Evolutionary conservation across 53 echinoderm and acorn worm genomes (phyloP), one percentile per base, ranked within the genome.

Genomic region (Echinarachnius parma): DNA sequence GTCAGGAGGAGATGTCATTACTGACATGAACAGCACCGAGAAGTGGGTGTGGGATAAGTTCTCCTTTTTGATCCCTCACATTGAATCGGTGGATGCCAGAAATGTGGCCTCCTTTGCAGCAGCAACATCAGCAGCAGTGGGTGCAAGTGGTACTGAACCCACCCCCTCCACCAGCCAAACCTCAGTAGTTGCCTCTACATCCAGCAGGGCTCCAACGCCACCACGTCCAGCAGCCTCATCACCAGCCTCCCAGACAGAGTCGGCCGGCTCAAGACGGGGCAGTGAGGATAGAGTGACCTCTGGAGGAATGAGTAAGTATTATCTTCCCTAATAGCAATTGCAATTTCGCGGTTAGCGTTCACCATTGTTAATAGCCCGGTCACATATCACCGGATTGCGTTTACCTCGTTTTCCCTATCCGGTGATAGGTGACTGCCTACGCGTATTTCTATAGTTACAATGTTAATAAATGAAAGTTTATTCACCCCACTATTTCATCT

Each of bases 41-140:
- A 61, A 32, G 78, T 62, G 53, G 64, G 62, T 77, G 50, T 77
- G 62, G 50, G 78, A 77, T 47, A 75, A 75, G 59, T 75, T 75
- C 60, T 75, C 75, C 5, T 77, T 77, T 59, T 29, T 77, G 45
- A 77, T 46, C 44, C 32, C 44, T 42, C 78, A 77, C 63, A 60
- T 77, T 16, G 50, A 77, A 28, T 32, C 63, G 25, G 62, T 63
- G 52, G 62, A 77, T 39, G 10, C 54, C 58, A 42, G 59, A 75
- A 75, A 58, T 53, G 75, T 59, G 46, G 75, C 34, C 49, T 49
- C 69, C 69, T 68, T 48, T 72, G 35, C 72, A 72, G 72, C 72
- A 66, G 66, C 31, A 72, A 23, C 56, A 72, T 21, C 74, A 21
- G 77, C 48, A 61, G 33, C 60, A 30, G 60, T 33, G 32, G 32